These are phyloP conservation scores for Stichopus chloronotus DNA, from an alignment of 35 echinoderm and acorn worm species.

Conservation along the genomic window DNA sequence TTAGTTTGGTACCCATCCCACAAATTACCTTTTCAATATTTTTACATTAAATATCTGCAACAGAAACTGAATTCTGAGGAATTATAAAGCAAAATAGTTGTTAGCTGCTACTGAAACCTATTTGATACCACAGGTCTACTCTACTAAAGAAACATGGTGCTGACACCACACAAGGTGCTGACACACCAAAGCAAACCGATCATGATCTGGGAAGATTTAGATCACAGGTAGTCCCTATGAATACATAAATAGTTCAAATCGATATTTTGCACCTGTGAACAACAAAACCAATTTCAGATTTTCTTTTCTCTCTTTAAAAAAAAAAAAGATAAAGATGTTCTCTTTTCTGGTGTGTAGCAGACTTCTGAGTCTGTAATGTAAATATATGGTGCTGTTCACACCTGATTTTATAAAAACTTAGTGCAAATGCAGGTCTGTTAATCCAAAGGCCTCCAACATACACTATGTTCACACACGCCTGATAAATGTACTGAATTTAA, in stretches of 20 bases:
- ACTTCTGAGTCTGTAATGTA: conserved; percentile 34
- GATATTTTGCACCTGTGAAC: conserved; percentile 1
- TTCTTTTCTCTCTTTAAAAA: background rate
- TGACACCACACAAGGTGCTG: too few species aligned
- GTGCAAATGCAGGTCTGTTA: conserved; percentile 53
- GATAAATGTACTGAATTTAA: conserved; percentile 67
- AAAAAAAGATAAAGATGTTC: conserved; percentile 4
- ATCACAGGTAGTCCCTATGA: conserved; percentile 43
- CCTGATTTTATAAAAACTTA: conserved; percentile 58
- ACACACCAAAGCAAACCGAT: background rate
- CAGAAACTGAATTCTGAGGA: conserved; percentile 10
- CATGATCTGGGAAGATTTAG: background rate
- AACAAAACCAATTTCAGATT: conserved; percentile 41
- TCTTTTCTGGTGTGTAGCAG: conserved; percentile 25
- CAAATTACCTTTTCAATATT: background rate
- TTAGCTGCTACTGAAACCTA: background rate
- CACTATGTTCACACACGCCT: conserved; percentile 65
- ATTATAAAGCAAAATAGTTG: background rate
- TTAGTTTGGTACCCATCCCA: background rate
- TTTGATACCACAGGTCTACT: background rate
- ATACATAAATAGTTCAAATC: conserved; percentile 50
- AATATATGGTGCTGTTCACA: conserved; percentile 37
- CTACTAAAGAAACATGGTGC: background rate
- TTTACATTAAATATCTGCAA: background rate
- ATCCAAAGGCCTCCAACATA: conserved; percentile 51